Evolutionary conservation across 92 coral and sea anemone genomes (phyloP).

Genomic region (Porites divaricata): DNA sequence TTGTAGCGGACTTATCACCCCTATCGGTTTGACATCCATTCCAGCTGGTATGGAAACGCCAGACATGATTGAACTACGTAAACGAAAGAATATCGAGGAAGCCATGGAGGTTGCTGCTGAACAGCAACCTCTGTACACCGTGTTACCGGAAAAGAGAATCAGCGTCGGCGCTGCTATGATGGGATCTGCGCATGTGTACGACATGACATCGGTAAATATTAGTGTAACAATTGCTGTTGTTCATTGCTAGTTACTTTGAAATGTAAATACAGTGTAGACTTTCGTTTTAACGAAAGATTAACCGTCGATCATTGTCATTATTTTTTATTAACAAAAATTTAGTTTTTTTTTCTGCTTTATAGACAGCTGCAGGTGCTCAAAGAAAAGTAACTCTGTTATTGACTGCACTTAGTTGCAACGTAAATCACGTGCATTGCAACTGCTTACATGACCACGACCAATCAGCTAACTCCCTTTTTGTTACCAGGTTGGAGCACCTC

Average conservation of each 20-base stretch:
- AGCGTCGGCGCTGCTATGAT: constrained; percentile 96
- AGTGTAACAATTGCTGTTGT: background rate
- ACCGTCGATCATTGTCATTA: too few species aligned
- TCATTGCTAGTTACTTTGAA: background rate
- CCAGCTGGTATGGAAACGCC: constrained; percentile 99
- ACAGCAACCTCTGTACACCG: constrained; percentile 94
- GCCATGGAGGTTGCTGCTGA: constrained; percentile 96
- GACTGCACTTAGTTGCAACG: background rate
- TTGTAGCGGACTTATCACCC: constrained; percentile 91
- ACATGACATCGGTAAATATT: constrained; percentile 77
- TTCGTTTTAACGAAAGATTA: too few species aligned
- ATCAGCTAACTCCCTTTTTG: background rate
- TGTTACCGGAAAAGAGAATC: constrained; percentile 91
- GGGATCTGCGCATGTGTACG: constrained; percentile 99
- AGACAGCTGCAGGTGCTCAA: constrained; percentile 58
- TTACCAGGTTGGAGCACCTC: constrained; percentile 81
- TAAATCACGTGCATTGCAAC: too few species aligned
- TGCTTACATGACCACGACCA: background rate
- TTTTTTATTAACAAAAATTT: background rate
- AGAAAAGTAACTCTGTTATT: constrained; percentile 39
- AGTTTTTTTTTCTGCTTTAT: background rate
- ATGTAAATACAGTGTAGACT: background rate
- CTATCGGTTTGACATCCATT: constrained; percentile 97
- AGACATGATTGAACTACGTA: constrained; percentile 97
- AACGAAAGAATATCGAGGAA: constrained; percentile 95